Evolutionary conservation across 2,797 vertebrate genomes (phyloP).

Genomic region (Hypotaenidia philippensis): DNA sequence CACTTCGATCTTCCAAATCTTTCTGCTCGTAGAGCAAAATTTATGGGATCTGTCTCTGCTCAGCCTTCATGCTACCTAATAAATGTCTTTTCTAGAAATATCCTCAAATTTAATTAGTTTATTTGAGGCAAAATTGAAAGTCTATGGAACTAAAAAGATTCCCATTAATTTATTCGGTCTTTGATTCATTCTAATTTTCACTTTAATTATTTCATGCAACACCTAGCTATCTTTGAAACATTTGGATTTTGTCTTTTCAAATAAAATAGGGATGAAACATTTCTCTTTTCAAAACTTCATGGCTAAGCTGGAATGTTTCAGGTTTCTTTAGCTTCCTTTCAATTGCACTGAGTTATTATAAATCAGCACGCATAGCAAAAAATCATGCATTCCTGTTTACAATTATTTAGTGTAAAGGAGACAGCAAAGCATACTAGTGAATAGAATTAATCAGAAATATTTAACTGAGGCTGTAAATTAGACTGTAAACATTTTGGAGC

Average conservation of each 20-base stretch:
- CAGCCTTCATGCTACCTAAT: not conserved
- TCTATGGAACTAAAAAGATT: not conserved
- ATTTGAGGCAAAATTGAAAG: not conserved
- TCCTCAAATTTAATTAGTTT: not conserved
- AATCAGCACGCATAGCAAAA: not conserved
- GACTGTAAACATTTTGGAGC: not conserved
- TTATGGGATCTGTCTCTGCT: not conserved
- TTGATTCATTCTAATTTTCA: not conserved
- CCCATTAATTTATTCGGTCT: not conserved
- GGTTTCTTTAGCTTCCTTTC: not conserved
- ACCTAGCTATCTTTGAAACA: not conserved
- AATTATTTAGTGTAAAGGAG: not conserved
- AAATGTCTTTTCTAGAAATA: not conserved
- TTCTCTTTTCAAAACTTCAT: not conserved
- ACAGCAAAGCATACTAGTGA: not conserved
- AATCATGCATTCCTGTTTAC: not conserved
- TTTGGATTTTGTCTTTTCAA: not conserved
- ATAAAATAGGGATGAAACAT: not conserved
- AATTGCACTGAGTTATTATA: not conserved
- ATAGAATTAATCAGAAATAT: not conserved
- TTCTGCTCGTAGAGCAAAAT: not conserved
- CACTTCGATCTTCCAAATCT: not conserved
- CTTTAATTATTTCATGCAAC: not conserved
- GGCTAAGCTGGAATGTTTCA: not conserved
- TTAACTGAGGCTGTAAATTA: not conserved